Evolutionary conservation across 92 coral and sea anemone species (phyloP).

Genomic region (Palythoa grandis): DNA sequence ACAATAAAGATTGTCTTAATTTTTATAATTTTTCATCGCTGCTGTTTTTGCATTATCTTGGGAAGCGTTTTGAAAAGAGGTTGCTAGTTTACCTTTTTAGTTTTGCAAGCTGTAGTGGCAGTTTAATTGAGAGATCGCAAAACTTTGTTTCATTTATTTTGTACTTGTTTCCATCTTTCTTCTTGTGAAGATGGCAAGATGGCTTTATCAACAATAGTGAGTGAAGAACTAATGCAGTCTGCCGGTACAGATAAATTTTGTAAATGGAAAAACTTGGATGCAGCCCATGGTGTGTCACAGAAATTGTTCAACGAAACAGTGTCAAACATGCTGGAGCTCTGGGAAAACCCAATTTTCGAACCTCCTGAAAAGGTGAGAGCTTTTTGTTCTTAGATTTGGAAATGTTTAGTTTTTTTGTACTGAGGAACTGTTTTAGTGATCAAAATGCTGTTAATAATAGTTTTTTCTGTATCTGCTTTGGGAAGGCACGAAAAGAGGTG

Average conservation of each 20-base stretch:
- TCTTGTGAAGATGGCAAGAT: not conserved
- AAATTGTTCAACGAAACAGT: conserved; percentile 37
- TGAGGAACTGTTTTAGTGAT: no score
- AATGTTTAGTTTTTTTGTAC: no score
- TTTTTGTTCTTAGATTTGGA: not conserved
- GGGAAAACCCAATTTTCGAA: conserved; percentile 91
- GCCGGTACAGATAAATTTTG: conserved; percentile 41
- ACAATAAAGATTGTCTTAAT: no score
- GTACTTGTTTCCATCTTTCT: no score
- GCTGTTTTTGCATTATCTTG: no score
- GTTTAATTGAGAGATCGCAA: not conserved
- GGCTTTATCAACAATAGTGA: not conserved
- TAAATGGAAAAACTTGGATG: conserved; percentile 54
- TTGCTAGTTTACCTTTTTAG: no score
- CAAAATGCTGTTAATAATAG: no score
- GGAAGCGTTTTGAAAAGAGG: no score
- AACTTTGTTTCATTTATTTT: not conserved
- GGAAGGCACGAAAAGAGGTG: no score
- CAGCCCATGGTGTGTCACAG: conserved; percentile 24
- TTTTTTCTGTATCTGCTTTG: no score
- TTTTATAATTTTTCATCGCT: no score
- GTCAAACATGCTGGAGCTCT: conserved; percentile 68
- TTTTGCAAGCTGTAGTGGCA: no score
- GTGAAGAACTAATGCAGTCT: conserved; percentile 46
- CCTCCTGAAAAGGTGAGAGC: conserved; percentile 73